Evolutionary conservation across 2,888 invertebrate genomes (phyloP), one percentile per base, ranked within the genome.

Genomic region (Gandaritis pyraliata): DNA sequence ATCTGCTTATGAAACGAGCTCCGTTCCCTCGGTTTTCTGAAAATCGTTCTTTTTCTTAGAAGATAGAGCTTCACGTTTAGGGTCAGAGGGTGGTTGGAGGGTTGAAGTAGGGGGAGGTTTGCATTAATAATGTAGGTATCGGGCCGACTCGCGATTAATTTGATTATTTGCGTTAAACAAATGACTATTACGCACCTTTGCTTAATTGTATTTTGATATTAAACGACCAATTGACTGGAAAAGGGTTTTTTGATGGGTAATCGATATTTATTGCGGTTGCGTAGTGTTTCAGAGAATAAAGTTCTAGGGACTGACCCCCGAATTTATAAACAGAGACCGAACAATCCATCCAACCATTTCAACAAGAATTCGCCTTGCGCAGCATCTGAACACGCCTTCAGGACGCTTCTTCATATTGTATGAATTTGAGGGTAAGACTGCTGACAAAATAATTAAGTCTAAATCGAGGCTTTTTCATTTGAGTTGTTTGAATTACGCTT

Each of bases 81-180:
- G 75, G 72, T 68, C 65, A 68, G 62, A 61, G 70, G 70, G 73
- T 60, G 67, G 65, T 55, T 39, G 58, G 65, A 70, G 58, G 77
- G 71, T 67, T 64, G 57, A 69, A 72, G 70, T 71, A 65, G 66
- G 72, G 23, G 77, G 76, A 76, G 75, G 77, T 75, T 81, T 92
- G 90, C 90, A 92, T 92, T 90, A 92, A 90, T 92, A 92, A 92
- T 92, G 87, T 86, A 87, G 89, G 85, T 90, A 90, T 90, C 88
- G 85, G 86, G 77, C 83, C 77, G 83, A 81, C 82, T 88, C 80
- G 78, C 86, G 86, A 89, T 90, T 90, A 91, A 90, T 90, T 90
- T 88, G 88, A 91, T 91, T 90, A 90, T 85, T 87, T 88, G 83
- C 87, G 83, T 61, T 69, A 71, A 71, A 69, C 61, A 67, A 71